Evolutionary conservation across 2,797 vertebrate genomes (phyloP).

Genomic region (Etheostoma nigrum): DNA sequence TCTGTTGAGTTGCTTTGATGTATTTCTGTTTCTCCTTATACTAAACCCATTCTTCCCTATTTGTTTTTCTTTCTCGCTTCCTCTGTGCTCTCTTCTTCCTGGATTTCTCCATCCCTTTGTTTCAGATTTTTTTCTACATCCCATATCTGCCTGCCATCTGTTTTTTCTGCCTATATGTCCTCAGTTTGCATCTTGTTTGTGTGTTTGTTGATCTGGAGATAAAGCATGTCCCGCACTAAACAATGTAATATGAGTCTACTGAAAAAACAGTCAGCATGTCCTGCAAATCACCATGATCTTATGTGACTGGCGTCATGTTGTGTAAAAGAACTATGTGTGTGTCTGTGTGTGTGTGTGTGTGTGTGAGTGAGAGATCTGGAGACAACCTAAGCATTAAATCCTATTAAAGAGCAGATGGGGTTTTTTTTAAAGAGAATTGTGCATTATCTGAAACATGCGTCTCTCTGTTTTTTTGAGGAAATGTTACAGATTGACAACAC

Average conservation of each 20-base stretch:
- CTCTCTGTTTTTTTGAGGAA: slow-evolving; percentile 3
- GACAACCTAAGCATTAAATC: slow-evolving; percentile 54
- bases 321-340: slow-evolving; percentile 16
- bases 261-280: slow-evolving; percentile 19
- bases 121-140: neutral
- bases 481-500: neutral
- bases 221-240: neutral
- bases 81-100: neutral
- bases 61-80: accelerated
- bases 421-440: slow-evolving; percentile 35
- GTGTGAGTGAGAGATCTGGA: slow-evolving; percentile 20
- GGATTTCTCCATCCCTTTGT: neutral
- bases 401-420: slow-evolving; percentile 51
- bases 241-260: slow-evolving; percentile 28
- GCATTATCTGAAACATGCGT: slow-evolving; percentile 9
- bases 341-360: neutral
- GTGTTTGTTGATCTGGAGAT: slow-evolving; percentile 19
- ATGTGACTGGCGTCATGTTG: slow-evolving; percentile 4
- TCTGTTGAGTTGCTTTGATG: neutral
- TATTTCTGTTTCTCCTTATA: slow-evolving; percentile 10
- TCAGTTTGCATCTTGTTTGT: slow-evolving; percentile 8
- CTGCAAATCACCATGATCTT: slow-evolving; percentile 15
- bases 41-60: neutral
- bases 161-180: slow-evolving; percentile 7
- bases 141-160: neutral